phyloP scores from a whole-genome alignment of 2,797 vertebrate genomes.

The Muscicapa comitata region DNA sequence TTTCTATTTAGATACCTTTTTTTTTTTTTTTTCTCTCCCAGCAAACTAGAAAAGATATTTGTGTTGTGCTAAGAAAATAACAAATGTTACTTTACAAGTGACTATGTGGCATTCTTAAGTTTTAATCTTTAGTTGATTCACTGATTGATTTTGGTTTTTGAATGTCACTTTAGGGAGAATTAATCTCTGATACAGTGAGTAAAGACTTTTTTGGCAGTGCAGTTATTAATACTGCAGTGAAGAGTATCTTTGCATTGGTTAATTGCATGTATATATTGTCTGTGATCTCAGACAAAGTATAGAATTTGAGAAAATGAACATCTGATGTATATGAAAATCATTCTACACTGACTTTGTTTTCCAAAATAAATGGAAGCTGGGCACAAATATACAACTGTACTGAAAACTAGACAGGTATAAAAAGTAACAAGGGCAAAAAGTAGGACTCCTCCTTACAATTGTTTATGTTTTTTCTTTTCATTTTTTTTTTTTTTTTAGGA shows the following conservation, averaged over 20 bases:
- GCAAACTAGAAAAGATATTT: background rate
- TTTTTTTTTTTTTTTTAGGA: slow-evolving; percentile 70
- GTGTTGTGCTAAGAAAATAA: background rate
- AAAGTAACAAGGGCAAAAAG: background rate
- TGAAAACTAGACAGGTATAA: background rate
- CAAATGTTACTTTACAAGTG: background rate
- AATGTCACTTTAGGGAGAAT: background rate
- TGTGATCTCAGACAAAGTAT: background rate
- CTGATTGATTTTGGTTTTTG: background rate
- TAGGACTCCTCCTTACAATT: background rate
- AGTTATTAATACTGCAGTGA: background rate
- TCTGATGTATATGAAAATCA: background rate
- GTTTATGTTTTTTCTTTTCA: background rate
- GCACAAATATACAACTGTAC: background rate
- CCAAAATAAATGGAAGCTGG: background rate
- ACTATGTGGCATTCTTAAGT: background rate
- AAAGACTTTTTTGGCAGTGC: background rate
- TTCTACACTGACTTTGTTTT: background rate
- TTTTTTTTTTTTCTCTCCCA: background rate
- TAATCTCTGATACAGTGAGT: background rate
- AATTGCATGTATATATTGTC: background rate
- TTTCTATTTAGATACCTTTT: background rate
- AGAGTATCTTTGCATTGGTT: background rate
- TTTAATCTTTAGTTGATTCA: background rate
- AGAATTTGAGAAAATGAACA: background rate